Evolutionary conservation across 2,113 vertebrate species (phyloP), one percentile per base, ranked within the genome.

Genomic region (Ranitomeya imitator): DNA sequence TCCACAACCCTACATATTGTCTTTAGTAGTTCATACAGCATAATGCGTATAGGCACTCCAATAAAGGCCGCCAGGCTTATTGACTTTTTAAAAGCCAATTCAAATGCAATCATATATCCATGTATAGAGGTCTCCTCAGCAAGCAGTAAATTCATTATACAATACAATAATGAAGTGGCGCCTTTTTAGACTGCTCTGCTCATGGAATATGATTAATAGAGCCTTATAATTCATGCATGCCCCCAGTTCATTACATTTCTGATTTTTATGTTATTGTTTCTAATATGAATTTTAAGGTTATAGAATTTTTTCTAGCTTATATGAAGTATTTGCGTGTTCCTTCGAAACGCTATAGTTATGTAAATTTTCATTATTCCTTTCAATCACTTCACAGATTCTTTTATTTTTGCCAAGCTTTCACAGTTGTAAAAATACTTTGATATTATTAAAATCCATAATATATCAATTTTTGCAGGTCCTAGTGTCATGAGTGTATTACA

Each of bases 71-170:
- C 78, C 78, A 59, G 55, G 78, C n/a, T 26, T 80, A 80, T 80
- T 80, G 78, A 80, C 78, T 59, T 80, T 79, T 80, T 80, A 80
- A 57, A 80, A 80, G 78, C 78, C 78, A 60, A 80, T 59, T 80
- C 54, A 80, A 80, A 80, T 80, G 7, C 55, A 80, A 80, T 80
- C 54, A 80, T 80, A 80, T 80, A 57, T 80, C 16, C n/a, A 57
- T 80, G 78, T 60, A 57, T 80, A 80, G 55, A 59, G 78, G 54
- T 12, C 26, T 80, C 54, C 59, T 80, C 78, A 31, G 23, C 78
- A 80, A 55, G 54, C 78, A 23, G 52, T 59, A 57, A 80, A 80
- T 80, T 80, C 78, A 80, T 80, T 80, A 59, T 26, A 80, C n/a
- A 80, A 80, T 16, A 80, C 23, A 59, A 80, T 80, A 80, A 80